Evolutionary conservation across 2,113 vertebrate genomes (phyloP).

Genomic region (Phaetusa simplex): DNA sequence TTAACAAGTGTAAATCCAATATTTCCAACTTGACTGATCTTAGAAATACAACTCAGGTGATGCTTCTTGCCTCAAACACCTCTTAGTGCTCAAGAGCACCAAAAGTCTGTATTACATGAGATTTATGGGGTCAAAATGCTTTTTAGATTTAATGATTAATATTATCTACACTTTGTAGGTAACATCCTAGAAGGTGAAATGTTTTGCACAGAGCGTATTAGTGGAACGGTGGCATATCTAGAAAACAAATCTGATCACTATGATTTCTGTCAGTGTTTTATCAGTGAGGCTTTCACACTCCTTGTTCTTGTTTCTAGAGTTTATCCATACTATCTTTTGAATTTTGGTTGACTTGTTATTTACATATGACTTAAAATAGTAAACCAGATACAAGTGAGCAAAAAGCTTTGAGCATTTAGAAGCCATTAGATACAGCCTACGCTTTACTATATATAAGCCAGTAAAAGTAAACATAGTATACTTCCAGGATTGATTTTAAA

Average conservation of each 20-base stretch:
- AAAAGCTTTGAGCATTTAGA: not conserved
- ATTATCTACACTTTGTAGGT: not conserved
- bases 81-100: not conserved
- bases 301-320: not conserved
- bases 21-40: not conserved
- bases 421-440: slow-evolving; percentile 34
- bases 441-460: slow-evolving; percentile 17
- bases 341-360: not conserved
- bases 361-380: slow-evolving; percentile 10
- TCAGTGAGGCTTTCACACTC: not conserved
- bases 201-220: not conserved
- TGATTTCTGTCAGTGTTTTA: not conserved
- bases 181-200: not conserved
- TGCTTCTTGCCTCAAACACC: too few relatives aligned
- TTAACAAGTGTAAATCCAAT: not conserved
- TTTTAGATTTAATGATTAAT: not conserved
- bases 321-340: not conserved
- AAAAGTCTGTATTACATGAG: not conserved
- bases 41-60: not conserved
- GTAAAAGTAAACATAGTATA: slow-evolving; percentile 25
- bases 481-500: not conserved
- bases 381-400: not conserved
- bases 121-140: not conserved
- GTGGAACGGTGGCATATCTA: not conserved
- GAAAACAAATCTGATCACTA: not conserved